phyloP scores from a whole-genome alignment of 2,113 vertebrate species.

The Rhea pennata region DNA sequence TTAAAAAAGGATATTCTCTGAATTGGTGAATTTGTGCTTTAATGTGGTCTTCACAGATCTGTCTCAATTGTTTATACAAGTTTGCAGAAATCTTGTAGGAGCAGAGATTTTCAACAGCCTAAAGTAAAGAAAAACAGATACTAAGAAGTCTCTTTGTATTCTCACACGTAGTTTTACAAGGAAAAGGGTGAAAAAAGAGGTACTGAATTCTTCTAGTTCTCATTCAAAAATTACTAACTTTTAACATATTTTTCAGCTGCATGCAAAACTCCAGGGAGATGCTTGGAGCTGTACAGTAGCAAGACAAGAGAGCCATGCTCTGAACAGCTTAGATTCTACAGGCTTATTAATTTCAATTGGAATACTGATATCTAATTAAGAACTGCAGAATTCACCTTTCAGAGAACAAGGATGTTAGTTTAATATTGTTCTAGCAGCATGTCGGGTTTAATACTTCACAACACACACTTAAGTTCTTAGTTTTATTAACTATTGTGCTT shows the following conservation, averaged over 20 bases:
- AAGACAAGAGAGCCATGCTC: background rate
- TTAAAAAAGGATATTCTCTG: constrained; percentile 97
- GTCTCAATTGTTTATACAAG: constrained; percentile 95
- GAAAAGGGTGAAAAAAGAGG: background rate
- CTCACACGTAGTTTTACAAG: background rate
- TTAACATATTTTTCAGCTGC: background rate
- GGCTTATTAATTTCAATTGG: background rate
- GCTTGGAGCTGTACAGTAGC: background rate
- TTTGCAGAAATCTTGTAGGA: constrained; percentile 99
- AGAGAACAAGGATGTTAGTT: background rate
- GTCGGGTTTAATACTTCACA: background rate
- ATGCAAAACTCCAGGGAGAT: background rate
- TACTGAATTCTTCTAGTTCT: background rate
- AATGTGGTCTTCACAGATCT: constrained; percentile 98
- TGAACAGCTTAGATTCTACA: background rate
- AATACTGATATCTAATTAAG: accelerated
- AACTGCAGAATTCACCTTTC: background rate
- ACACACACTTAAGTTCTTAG: background rate
- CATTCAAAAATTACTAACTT: background rate
- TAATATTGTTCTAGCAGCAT: background rate
- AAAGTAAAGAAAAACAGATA: constrained; percentile 47
- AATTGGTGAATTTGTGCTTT: constrained; percentile 98
- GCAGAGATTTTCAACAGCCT: constrained; percentile 99
- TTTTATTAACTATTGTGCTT: constrained; percentile 4
- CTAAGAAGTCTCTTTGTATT: background rate